Conservation (phyloP, 2,113 vertebrate genomes). For the Chaetodon auriga region DNA sequence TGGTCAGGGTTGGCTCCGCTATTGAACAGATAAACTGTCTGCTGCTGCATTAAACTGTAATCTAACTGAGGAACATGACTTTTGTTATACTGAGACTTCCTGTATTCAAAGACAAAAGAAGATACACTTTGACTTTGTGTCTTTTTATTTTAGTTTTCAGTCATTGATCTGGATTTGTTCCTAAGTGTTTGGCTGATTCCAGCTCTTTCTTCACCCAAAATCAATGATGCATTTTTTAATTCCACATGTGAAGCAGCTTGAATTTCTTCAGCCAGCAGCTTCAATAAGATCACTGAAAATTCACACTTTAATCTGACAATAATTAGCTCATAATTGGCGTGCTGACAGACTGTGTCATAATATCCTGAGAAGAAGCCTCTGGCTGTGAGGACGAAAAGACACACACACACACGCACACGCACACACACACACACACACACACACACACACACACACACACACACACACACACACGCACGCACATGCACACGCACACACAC, state of each 20-base stretch:
- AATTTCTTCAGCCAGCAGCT: background rate
- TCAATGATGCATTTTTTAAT: background rate
- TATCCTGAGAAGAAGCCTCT: slow-evolving; percentile 4
- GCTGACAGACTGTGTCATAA: background rate
- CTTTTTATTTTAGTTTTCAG: background rate
- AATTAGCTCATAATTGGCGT: background rate
- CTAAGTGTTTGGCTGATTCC: background rate
- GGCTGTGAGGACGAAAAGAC: background rate
- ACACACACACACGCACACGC: background rate
- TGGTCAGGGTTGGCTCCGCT: background rate
- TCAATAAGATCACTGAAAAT: background rate
- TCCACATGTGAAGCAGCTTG: background rate
- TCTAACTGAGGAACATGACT: background rate
- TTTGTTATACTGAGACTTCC: background rate
- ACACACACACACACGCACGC: background rate
- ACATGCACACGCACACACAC: too few species aligned
- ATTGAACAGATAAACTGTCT: too few species aligned
- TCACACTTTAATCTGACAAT: background rate
- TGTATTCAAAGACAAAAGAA: background rate
- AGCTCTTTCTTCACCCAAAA: background rate
- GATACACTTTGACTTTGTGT: background rate
- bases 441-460: too few species aligned
- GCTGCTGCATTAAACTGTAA: too few species aligned
- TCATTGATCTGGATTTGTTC: background rate
- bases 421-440: background rate